These are phyloP conservation scores for Anorthoa munda DNA, from an alignment of 2,888 invertebrate species.

Conservation along the genomic window DNA sequence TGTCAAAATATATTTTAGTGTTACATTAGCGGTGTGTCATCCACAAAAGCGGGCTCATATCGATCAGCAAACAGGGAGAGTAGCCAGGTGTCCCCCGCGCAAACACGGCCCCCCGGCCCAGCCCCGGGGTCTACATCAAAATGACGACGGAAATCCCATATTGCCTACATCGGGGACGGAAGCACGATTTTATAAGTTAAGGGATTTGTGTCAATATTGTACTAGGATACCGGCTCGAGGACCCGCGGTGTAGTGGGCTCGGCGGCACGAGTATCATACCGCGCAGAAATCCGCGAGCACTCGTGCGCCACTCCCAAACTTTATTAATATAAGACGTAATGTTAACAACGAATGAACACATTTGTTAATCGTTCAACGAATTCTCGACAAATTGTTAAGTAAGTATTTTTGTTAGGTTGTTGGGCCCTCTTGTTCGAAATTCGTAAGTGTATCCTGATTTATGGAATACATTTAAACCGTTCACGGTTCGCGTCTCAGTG, in stretches of 20 bases:
- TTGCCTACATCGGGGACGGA: conserved; percentile 88
- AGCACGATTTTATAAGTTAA: conserved; percentile 91
- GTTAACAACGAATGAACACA: conserved; percentile 72
- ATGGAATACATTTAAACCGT: conserved; percentile 85
- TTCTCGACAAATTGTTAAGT: conserved; percentile 75
- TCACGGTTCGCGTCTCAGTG: conserved; percentile 76
- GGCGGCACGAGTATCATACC: conserved; percentile 41
- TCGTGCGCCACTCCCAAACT: conserved; percentile 74
- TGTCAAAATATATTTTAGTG: conserved; percentile 63
- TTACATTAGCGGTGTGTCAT: conserved; percentile 69
- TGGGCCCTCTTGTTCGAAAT: conserved; percentile 77
- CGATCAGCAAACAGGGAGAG: conserved; percentile 84
- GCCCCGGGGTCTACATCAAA: conserved; percentile 87
- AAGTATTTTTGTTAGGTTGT: conserved; percentile 82
- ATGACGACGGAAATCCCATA: conserved; percentile 90
- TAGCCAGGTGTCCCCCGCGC: conserved; percentile 88
- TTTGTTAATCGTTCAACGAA: conserved; percentile 81
- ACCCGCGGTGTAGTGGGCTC: conserved; percentile 44
- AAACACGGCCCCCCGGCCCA: conserved; percentile 77
- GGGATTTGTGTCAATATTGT: conserved; percentile 91
- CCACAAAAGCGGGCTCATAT: conserved; percentile 75
- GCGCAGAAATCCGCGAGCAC: conserved; percentile 48
- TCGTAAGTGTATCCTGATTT: conserved; percentile 84
- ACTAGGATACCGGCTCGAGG: conserved; percentile 84
- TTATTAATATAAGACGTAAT: conserved; percentile 83